These are phyloP conservation scores for Xylophagus ater DNA, from an alignment of 2,888 invertebrate genomes.

Conservation along the genomic window DNA sequence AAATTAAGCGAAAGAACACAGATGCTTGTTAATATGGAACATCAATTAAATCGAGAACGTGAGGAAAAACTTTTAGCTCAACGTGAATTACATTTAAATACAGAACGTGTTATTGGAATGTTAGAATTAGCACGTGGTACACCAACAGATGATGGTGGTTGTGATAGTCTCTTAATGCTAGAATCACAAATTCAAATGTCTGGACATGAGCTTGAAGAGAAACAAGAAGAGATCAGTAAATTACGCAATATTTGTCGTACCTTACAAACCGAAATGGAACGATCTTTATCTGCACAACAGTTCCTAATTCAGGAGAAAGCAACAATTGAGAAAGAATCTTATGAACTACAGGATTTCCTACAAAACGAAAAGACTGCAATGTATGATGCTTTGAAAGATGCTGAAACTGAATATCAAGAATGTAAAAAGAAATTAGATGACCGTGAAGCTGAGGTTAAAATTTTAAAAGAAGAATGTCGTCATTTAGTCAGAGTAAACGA, in stretches of 20 bases:
- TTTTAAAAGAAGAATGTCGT: constrained; percentile 63
- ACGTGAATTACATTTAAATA: constrained; percentile 62
- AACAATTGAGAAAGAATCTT: constrained; percentile 67
- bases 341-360: constrained; percentile 77
- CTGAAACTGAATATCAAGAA: constrained; percentile 44
- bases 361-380: constrained; percentile 75
- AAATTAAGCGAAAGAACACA: constrained; percentile 36
- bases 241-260: constrained; percentile 58
- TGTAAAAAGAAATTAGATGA: constrained; percentile 37
- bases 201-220: constrained; percentile 59
- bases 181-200: constrained; percentile 66
- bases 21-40: constrained; percentile 46
- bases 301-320: constrained; percentile 60
- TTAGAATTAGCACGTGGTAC: constrained; percentile 41
- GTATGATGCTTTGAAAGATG: constrained; percentile 65
- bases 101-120: constrained; percentile 56
- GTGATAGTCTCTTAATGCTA: constrained; percentile 62
- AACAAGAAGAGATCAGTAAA: constrained; percentile 64
- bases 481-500: constrained; percentile 70
- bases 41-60: constrained; percentile 54
- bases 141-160: constrained; percentile 45
- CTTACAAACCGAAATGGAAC: constrained; percentile 57
- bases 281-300: constrained; percentile 55
- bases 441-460: constrained; percentile 46
- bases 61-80: constrained; percentile 62